These are phyloP conservation scores for Crotophaga sulcirostris DNA, from an alignment of 2,113 vertebrate genomes.

Conservation along the genomic window DNA sequence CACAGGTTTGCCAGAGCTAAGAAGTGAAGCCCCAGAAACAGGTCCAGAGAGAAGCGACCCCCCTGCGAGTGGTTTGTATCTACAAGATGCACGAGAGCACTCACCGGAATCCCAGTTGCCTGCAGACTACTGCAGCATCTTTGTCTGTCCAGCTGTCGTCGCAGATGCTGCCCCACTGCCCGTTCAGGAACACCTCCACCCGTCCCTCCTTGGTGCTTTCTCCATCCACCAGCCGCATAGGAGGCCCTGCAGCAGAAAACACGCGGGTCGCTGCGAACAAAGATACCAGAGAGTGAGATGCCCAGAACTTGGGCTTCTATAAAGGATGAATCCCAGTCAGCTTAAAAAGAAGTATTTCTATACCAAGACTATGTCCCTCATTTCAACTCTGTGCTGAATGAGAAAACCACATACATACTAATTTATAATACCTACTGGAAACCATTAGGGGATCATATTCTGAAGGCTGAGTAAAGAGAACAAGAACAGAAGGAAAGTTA, in stretches of 20 bases:
- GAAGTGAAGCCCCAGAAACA: background rate
- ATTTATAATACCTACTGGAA: constrained; percentile 4
- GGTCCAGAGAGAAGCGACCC: background rate
- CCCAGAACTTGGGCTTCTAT: background rate
- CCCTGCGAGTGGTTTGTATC: background rate
- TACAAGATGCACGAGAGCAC: background rate
- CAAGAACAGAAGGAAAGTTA: constrained; percentile 5
- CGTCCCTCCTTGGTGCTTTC: constrained; percentile 86
- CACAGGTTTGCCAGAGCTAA: background rate
- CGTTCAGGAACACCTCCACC: constrained; percentile 85
- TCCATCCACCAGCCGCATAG: constrained; percentile 84
- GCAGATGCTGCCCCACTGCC: constrained; percentile 90
- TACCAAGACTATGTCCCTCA: background rate
- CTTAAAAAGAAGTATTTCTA: background rate
- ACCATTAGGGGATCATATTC: background rate
- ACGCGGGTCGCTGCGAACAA: background rate
- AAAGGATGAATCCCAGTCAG: background rate
- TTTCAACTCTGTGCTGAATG: background rate
- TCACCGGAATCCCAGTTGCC: constrained; percentile 90
- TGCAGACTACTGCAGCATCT: constrained; percentile 87
- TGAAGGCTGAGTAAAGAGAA: constrained; percentile 5
- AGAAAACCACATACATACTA: background rate
- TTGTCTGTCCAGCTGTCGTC: constrained; percentile 84
- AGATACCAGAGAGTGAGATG: background rate
- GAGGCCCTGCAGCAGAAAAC: constrained; percentile 31